Base-by-base conservation (phyloP, 1,140 invertebrate genomes). In the Cyrtorhinus lividipennis region DNA sequence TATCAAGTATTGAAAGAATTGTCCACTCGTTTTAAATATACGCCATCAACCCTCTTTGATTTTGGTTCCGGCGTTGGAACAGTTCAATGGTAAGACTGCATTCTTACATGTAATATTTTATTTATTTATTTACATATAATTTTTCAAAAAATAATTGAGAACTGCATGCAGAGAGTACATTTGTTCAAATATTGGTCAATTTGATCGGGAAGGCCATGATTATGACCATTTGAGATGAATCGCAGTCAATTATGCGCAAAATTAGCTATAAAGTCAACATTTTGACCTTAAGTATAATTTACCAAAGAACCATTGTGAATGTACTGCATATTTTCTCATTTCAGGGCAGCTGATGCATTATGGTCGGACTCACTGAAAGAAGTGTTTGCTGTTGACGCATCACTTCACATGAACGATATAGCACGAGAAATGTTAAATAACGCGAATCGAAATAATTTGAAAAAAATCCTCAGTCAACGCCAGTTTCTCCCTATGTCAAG, bases 61-160 rank as follows among this genome's bases (percentile, higher is more conserved):
- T 94, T 92, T 76, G 92, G 92, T 3, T 93, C 91, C 56, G 92
- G 92, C 15, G 73, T 91, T 53, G 92, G 91, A 1, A 87, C 88
- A 25, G 84, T 81, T 0, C 82, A 83, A 38, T 95, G 92, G 85
- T 85, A 71, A 74, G 71, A 8, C 72, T 66, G 15, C 30, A 44
- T 48, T 61, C 27, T 65, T 48, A 22, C n/a, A n/a, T n/a, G n/a
- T n/a, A n/a, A n/a, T n/a, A n/a, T n/a, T n/a, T n/a, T n/a, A n/a
- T n/a, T n/a, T n/a, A n/a, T n/a, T n/a, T n/a, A n/a, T n/a, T n/a
- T n/a, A n/a, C n/a, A n/a, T n/a, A n/a, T n/a, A n/a, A n/a, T n/a
- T n/a, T n/a, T n/a, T n/a, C n/a, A n/a, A n/a, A n/a, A n/a, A n/a
- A n/a, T n/a, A n/a, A n/a, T n/a, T n/a, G n/a, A n/a, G n/a, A n/a